Percentiles rank a stretch among this genome's conserved stretches.
Conservation (phyloP, 2,113 vertebrate genomes). For the Bubo scandiacus region DNA sequence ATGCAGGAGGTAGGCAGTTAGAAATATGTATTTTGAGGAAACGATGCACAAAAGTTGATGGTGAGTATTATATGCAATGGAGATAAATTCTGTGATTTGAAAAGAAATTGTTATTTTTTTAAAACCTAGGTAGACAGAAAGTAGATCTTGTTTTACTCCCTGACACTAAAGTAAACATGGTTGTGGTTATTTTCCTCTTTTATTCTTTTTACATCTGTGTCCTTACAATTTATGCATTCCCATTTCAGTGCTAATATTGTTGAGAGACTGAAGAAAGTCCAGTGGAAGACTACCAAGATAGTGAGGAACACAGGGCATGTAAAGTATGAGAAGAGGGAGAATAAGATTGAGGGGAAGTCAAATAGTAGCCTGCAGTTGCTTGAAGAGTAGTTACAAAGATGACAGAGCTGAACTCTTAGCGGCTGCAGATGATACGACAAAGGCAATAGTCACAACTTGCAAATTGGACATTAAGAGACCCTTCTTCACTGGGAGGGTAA, state of each 20-base stretch:
- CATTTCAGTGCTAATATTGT: not conserved
- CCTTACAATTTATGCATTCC: not conserved
- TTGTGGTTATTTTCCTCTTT: rapidly evolving
- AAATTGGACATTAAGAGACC: not conserved
- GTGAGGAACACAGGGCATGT: not conserved
- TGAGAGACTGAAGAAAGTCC: not conserved
- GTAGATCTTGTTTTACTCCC: not conserved
- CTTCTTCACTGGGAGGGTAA: not conserved
- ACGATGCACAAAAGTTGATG: not conserved
- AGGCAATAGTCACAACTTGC: not conserved
- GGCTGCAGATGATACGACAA: not conserved
- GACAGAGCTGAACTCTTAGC: not conserved
- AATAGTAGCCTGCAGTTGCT: not conserved
- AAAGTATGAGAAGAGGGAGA: not conserved
- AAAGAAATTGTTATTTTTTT: not conserved
- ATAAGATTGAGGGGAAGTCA: not conserved
- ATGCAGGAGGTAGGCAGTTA: not conserved
- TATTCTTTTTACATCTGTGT: not conserved
- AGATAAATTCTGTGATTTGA: not conserved
- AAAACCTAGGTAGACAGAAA: not conserved
- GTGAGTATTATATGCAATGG: not conserved
- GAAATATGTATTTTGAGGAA: not conserved
- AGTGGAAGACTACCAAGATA: not conserved
- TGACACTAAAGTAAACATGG: not conserved
- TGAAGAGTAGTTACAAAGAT: not conserved